Conservation (phyloP, 2,797 vertebrate genomes). For the Echeneis naucrates region DNA sequence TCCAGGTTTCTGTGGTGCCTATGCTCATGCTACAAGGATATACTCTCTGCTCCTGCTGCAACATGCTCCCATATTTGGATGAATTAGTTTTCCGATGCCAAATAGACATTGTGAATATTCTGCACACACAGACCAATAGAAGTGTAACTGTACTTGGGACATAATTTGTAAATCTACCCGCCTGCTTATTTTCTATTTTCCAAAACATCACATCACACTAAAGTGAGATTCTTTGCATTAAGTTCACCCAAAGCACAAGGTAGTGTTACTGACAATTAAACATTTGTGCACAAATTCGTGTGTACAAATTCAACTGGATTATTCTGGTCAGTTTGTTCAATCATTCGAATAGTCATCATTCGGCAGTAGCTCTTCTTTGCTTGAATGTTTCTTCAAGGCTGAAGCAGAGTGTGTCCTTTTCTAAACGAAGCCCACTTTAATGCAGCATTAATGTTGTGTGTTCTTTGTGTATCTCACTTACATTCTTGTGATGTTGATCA, state of each 20-base stretch:
- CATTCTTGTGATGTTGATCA: conserved; percentile 82
- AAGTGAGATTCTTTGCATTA: neutral
- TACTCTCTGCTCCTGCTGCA: neutral
- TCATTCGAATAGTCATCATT: neutral
- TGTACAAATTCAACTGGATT: neutral
- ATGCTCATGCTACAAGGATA: neutral
- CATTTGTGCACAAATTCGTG: neutral
- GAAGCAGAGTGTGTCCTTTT: neutral
- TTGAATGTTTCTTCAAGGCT: neutral
- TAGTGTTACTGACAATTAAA: neutral
- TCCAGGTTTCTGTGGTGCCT: neutral
- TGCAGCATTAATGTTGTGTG: neutral
- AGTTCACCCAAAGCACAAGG: neutral
- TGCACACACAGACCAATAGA: conserved; percentile 2
- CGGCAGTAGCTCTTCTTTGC: no score
- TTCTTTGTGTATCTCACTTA: conserved; percentile 58
- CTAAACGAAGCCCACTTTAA: neutral
- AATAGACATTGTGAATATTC: neutral
- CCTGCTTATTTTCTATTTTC: neutral
- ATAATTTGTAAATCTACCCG: neutral
- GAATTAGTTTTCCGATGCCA: neutral
- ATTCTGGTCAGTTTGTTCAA: no score
- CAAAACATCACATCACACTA: neutral
- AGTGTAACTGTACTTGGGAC: neutral
- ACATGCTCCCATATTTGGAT: neutral